Evolutionary conservation across 2,888 invertebrate genomes (phyloP), one percentile per base, ranked within the genome.

Genomic region (Meghimatium bilineatum): DNA sequence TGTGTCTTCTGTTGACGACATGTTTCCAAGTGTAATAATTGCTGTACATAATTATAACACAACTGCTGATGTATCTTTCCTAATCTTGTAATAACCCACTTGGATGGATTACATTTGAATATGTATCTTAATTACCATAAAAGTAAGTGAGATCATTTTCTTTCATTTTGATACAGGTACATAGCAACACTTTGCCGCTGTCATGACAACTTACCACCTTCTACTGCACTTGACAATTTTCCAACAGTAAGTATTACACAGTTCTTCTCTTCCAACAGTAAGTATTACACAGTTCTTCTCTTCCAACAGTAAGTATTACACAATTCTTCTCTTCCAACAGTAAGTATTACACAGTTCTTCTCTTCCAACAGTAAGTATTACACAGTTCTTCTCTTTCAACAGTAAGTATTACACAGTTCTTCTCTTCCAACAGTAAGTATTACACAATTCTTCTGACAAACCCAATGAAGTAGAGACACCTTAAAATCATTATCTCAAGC

Each of bases 111-210:
- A n/a, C n/a, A n/a, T n/a, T n/a, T n/a, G n/a, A n/a, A n/a, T n/a
- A n/a, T n/a, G n/a, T n/a, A n/a, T n/a, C n/a, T n/a, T n/a, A n/a
- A n/a, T n/a, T n/a, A n/a, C n/a, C n/a, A n/a, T n/a, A n/a, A n/a
- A n/a, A n/a, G n/a, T n/a, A n/a, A n/a, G n/a, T 44, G 12, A 44
- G 12, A 44, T 44, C 12, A 44, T 63, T 63, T 63, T 26, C n/a
- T 5, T 63, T 63, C n/a, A n/a, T 63, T n/a, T 52, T 52, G 20
- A 76, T 76, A 20, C 85, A 91, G 91, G 77, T 91, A 87, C 84
- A 82, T 91, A 69, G 88, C 90, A 2, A 80, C 83, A 20, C 82
- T 92, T 56, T 92, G 92, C 86, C 85, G 85, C 23, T 90, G 90
- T 88, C 87, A 87, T 56, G 56, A 85, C 66, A 76, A 63, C 78